A percentile compares a stretch with the other conserved stretches of the same genome.
phyloP scores from a whole-genome alignment of 2,797 vertebrate genomes.

The Pangasius djambal region DNA sequence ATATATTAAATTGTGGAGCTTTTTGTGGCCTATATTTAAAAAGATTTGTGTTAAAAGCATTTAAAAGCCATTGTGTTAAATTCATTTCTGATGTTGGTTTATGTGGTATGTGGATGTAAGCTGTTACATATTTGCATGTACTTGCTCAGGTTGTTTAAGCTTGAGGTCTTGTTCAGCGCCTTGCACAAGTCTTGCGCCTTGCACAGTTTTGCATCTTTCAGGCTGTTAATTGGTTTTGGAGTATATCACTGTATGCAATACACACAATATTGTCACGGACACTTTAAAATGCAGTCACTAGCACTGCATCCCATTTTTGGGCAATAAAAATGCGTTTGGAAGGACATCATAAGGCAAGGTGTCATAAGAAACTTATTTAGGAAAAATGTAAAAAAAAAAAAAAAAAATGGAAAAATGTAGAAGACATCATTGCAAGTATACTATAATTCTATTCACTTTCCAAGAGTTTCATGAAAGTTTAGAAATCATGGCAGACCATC shows the following conservation, averaged over 20 bases:
- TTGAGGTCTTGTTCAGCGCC: neutral
- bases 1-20: neutral
- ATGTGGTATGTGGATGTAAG: neutral
- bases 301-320: neutral
- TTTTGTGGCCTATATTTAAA: neutral
- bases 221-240: neutral
- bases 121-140: conserved; percentile 10
- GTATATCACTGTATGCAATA: neutral
- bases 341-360: neutral
- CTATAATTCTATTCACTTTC: neutral
- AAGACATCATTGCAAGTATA: too few species aligned
- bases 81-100: neutral
- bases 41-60: neutral
- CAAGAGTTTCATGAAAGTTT: conserved; percentile 7
- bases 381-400: neutral
- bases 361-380: neutral
- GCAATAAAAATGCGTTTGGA: neutral
- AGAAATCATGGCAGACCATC: neutral
- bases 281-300: neutral
- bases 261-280: neutral
- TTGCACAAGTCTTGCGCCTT: neutral
- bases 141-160: neutral
- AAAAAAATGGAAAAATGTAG: too few species aligned
- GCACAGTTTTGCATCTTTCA: neutral
- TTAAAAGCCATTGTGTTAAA: neutral